Evolutionary conservation across 2,797 vertebrate genomes (phyloP).

Genomic region (Megalops cyprinoides): DNA sequence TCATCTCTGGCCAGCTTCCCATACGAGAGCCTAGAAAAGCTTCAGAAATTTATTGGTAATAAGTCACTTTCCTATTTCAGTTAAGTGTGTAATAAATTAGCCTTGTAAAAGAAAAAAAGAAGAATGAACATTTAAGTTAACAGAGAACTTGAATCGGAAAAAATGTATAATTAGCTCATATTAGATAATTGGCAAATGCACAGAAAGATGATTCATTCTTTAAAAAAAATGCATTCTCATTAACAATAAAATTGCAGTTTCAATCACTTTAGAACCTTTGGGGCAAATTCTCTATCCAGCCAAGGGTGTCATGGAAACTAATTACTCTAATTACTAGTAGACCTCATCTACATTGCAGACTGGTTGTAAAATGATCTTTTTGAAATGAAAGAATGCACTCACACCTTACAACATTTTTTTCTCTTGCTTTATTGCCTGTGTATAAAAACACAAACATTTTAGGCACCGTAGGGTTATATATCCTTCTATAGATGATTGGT

Average conservation of each 20-base stretch:
- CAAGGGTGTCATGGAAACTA: conserved; percentile 17
- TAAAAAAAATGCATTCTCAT: conserved; percentile 22
- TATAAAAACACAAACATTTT: not conserved
- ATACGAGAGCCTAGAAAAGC: too few species aligned
- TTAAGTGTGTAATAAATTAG: conserved; percentile 18
- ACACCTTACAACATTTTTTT: not conserved
- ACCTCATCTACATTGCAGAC: conserved; percentile 17
- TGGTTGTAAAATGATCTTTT: not conserved
- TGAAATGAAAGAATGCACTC: not conserved
- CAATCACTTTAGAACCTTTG: conserved; percentile 19
- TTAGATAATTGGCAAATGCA: conserved; percentile 11
- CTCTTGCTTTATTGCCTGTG: not conserved
- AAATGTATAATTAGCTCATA: conserved; percentile 3
- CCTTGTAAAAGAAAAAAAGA: not conserved
- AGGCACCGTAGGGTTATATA: too few species aligned
- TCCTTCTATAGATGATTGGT: too few species aligned
- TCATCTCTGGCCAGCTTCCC: too few species aligned
- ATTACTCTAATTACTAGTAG: conserved; percentile 20
- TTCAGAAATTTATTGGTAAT: too few species aligned
- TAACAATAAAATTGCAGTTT: conserved; percentile 14
- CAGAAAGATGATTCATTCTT: conserved; percentile 8
- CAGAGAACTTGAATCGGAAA: not conserved
- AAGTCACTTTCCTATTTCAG: conserved; percentile 12
- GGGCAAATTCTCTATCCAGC: conserved; percentile 13
- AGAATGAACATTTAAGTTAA: not conserved